A percentile compares a stretch with the other conserved stretches of the same genome.
Evolutionary conservation across 2,888 invertebrate species (phyloP).

Genomic region (Lasius platythorax): DNA sequence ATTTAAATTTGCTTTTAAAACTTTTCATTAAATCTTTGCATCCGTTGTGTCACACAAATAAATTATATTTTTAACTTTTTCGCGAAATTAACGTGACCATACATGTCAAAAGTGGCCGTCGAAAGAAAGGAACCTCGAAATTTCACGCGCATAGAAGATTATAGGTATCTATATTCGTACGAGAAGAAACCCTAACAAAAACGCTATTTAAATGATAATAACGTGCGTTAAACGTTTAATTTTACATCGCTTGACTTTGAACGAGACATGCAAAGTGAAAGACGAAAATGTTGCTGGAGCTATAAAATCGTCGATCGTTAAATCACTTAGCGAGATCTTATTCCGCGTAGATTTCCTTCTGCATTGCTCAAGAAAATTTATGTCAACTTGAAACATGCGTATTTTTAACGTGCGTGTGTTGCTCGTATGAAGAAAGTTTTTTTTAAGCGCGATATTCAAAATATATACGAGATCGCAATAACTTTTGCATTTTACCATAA

Average conservation of each 20-base stretch:
- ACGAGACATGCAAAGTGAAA: constrained; percentile 32
- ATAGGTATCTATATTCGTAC: constrained; percentile 39
- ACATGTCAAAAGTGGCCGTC: constrained; percentile 15
- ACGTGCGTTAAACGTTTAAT: constrained; percentile 61
- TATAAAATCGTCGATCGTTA: not conserved
- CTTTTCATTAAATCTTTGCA: not conserved
- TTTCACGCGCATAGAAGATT: constrained; percentile 67
- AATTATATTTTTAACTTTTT: not conserved
- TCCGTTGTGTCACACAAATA: not conserved
- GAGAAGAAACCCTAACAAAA: constrained; percentile 35
- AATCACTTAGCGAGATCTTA: not conserved
- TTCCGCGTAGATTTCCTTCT: not conserved
- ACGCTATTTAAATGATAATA: constrained; percentile 61
- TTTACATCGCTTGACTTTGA: constrained; percentile 53
- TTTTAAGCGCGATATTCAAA: constrained; percentile 6
- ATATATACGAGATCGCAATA: constrained; percentile 8
- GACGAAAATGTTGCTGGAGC: not conserved
- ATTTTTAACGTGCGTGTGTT: not conserved
- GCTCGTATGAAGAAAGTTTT: not conserved
- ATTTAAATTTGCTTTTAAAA: not conserved
- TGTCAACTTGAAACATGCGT: not conserved
- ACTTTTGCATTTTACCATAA: constrained; percentile 23
- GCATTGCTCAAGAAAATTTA: not conserved
- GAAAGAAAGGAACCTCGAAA: constrained; percentile 34
- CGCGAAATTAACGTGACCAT: not conserved